phyloP scores from a whole-genome alignment of 2,797 vertebrate species.

The Amazonetta brasiliensis region DNA sequence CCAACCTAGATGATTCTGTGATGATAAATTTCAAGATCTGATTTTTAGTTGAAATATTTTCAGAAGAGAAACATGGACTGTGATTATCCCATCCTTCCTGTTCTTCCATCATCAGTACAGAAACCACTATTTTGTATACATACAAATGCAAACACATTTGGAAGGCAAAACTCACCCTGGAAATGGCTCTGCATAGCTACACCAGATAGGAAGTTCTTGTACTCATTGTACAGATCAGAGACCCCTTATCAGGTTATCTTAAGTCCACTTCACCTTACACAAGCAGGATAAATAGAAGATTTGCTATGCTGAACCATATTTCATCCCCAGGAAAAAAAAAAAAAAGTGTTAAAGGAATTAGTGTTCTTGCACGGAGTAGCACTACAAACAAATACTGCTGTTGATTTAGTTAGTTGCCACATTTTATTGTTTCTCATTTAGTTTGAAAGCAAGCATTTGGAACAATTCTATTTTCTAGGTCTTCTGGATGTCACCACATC shows the following conservation, averaged over 20 bases:
- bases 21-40: background rate
- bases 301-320: background rate
- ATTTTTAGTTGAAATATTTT: background rate
- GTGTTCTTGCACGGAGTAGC: background rate
- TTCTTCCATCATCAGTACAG: background rate
- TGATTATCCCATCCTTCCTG: background rate
- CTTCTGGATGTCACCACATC: conserved; percentile 29
- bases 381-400: conserved; percentile 25
- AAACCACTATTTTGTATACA: background rate
- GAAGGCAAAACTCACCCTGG: background rate
- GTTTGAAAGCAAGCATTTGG: conserved; percentile 51
- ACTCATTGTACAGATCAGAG: background rate
- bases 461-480: conserved; percentile 45
- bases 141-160: background rate
- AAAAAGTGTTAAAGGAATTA: background rate
- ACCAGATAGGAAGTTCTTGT: background rate
- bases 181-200: background rate
- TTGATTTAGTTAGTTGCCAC: background rate
- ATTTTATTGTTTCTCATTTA: conserved; percentile 36
- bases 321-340: background rate
- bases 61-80: background rate
- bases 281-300: background rate
- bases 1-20: no score
- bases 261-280: background rate
- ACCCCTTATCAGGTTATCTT: background rate